Conservation (phyloP, 2,888 invertebrate genomes). For the Cerceris rybyensis region DNA sequence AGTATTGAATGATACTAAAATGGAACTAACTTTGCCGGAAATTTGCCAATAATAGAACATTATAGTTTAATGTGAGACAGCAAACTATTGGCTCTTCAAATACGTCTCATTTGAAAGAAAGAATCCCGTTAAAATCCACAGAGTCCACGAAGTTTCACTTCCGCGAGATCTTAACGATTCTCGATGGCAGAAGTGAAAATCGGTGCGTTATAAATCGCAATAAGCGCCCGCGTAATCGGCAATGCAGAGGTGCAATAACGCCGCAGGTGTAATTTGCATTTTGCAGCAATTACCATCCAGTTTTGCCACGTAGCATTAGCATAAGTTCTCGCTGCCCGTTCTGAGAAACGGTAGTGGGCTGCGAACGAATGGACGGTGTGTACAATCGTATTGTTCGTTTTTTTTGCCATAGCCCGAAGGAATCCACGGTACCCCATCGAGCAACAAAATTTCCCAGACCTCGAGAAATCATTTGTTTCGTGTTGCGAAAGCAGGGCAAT, state of each 20-base stretch:
- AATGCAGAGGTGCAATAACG: constrained; percentile 43
- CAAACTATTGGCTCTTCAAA: too few species aligned
- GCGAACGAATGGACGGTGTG: constrained; percentile 1
- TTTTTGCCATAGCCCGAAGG: not conserved
- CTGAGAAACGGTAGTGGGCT: constrained; percentile 39
- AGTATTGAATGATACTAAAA: too few species aligned
- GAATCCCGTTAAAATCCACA: too few species aligned
- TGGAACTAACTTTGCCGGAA: too few species aligned
- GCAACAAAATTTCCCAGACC: too few species aligned
- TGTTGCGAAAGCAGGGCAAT: too few species aligned
- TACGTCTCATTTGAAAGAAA: too few species aligned
- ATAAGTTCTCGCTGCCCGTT: constrained; percentile 39
- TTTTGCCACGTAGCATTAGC: constrained; percentile 49
- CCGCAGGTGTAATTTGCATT: constrained; percentile 58
- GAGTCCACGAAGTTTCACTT: too few species aligned
- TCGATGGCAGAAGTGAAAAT: constrained; percentile 21
- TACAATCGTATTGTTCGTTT: constrained; percentile 11
- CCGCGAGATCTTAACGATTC: not conserved
- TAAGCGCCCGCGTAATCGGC: constrained; percentile 48
- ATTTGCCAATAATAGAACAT: too few species aligned
- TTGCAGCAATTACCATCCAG: constrained; percentile 41
- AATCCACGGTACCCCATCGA: too few species aligned
- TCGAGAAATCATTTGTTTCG: too few species aligned
- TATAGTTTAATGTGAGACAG: too few species aligned
- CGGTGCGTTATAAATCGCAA: constrained; percentile 48